Evolutionary conservation across 2,888 invertebrate species (phyloP).

Genomic region (Scaptomyza cyrtandrae): DNA sequence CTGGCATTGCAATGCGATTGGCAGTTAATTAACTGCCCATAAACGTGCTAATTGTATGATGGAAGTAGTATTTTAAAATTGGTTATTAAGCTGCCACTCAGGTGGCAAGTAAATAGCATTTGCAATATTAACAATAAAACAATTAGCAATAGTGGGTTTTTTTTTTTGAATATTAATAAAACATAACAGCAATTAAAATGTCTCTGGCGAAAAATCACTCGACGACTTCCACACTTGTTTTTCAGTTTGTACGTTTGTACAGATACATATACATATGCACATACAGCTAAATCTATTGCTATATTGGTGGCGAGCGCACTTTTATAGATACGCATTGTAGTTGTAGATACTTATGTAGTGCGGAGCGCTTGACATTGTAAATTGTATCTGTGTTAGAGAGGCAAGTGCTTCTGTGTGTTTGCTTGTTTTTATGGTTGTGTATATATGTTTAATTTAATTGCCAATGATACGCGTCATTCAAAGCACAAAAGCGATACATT

Average conservation of each 20-base stretch:
- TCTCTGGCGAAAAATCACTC: constrained; percentile 74
- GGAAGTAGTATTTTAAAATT: constrained; percentile 64
- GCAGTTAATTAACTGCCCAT: constrained; percentile 64
- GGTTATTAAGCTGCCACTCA: constrained; percentile 77
- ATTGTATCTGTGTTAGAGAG: constrained; percentile 27
- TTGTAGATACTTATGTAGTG: constrained; percentile 48
- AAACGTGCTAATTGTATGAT: constrained; percentile 73
- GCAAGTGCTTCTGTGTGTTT: constrained; percentile 33
- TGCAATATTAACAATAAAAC: constrained; percentile 72
- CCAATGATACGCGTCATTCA: constrained; percentile 80
- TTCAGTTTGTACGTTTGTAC: not conserved
- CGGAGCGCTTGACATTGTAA: constrained; percentile 67
- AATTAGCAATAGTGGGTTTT: constrained; percentile 69
- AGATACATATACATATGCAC: constrained; percentile 9
- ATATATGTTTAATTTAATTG: constrained; percentile 75
- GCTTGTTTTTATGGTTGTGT: constrained; percentile 18
- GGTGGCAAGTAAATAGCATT: constrained; percentile 67
- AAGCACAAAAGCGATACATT: constrained; percentile 70
- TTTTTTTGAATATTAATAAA: constrained; percentile 77
- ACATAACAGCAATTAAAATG: constrained; percentile 79
- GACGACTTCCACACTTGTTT: constrained; percentile 12
- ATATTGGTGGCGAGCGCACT: not conserved
- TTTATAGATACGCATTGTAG: constrained; percentile 25
- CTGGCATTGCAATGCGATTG: constrained; percentile 32
- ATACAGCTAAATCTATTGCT: constrained; percentile 4